These are phyloP conservation scores for Beris chalybata DNA, from an alignment of 2,888 invertebrate genomes.

Conservation along the genomic window DNA sequence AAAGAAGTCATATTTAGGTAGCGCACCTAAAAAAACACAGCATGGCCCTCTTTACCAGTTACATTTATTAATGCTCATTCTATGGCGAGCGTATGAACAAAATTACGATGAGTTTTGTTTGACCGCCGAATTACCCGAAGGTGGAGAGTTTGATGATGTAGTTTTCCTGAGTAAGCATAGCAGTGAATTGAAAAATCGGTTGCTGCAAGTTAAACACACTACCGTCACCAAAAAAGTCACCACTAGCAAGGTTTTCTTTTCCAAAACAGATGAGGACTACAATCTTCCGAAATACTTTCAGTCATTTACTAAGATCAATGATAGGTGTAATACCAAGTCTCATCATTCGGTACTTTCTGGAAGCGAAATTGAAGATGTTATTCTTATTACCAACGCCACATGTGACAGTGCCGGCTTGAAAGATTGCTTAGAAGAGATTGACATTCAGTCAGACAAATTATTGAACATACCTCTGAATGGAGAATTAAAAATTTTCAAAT, in stretches of 20 bases:
- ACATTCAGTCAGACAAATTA: not conserved
- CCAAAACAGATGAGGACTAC: not conserved
- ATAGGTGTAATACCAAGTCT: slow-evolving; percentile 1
- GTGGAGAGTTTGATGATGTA: slow-evolving; percentile 27
- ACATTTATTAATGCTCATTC: slow-evolving; percentile 13
- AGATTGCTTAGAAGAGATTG: not conserved
- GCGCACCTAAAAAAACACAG: slow-evolving; percentile 2
- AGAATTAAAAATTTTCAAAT: too few species aligned
- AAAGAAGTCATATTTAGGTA: not conserved
- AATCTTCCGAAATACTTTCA: slow-evolving; percentile 17
- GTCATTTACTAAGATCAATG: slow-evolving; percentile 6
- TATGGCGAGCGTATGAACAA: slow-evolving; percentile 9
- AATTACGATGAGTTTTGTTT: slow-evolving; percentile 9
- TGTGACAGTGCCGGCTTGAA: not conserved
- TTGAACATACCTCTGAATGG: too few species aligned
- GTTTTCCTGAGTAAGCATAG: not conserved
- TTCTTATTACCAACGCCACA: slow-evolving; percentile 3
- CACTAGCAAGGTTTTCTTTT: not conserved
- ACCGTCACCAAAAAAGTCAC: not conserved
- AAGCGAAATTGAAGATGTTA: slow-evolving; percentile 16
- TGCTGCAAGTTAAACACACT: slow-evolving; percentile 17
- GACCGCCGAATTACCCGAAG: slow-evolving; percentile 15
- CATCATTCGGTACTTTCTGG: slow-evolving; percentile 7
- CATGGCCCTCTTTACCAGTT: slow-evolving; percentile 16
- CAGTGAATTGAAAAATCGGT: not conserved